Base-by-base conservation (phyloP, 2,113 vertebrate species). In the Boulengeromyrus knoepffleri region DNA sequence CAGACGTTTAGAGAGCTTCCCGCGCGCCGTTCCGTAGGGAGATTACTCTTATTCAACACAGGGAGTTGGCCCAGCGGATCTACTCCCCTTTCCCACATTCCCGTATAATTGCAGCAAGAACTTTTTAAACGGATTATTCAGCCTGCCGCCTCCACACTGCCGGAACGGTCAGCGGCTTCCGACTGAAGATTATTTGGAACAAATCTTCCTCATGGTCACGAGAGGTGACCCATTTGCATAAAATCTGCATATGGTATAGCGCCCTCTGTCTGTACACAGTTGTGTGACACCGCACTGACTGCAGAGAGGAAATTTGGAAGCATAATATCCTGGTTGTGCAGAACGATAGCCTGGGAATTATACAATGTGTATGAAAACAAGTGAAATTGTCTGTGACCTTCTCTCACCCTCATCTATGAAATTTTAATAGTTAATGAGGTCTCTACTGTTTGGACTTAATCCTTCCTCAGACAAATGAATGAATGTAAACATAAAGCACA, bases 31-130 rank as follows among this genome's bases (percentile, higher is more conserved):
- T 74, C 52, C 88, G 58, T n/a, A 36, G 87, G 89, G 85, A 66
- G 70, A 92, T 90, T 90, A 90, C 80, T 66, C 45, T 91, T 19
- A 84, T 89, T 83, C 88, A 66, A 83, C 87, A 53, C 39, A 49
- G n/a, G 56, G 47, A 88, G 46, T 53, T 15, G 31, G 27, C 52
- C 87, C 89, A 83, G 74, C 2, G 80, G 21, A 39, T 42, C 88
- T 21, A 27, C 21, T 83, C 77, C 77, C 42, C 45, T 10, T 85
- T 85, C 19, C 19, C 45, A 85, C 19, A 85, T 47, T 53, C n/a
- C 50, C 27, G 6, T 36, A 53, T 87, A 87, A 53, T 52, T 53
- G 49, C 45, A 49, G 27, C 85, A 88, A 84, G 27, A 90, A 92
- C 86, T 77, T 91, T 89, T 85, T 58, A 88, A 89, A 89, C 24